Conservation (phyloP, 2,113 vertebrate species). For the Capra hircus region DNA sequence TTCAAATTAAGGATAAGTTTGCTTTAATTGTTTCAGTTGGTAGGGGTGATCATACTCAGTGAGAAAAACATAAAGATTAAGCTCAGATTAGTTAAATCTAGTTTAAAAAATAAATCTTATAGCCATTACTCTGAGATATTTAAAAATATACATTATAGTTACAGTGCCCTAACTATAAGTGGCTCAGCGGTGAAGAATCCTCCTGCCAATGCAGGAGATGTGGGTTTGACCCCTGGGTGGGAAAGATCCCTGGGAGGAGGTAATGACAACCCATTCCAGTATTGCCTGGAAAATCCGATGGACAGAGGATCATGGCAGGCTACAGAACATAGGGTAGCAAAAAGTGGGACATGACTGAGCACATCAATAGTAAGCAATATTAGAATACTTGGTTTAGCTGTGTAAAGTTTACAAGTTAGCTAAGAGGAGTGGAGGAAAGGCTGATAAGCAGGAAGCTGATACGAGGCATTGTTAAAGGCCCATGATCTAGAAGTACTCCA, state of each 20-base stretch:
- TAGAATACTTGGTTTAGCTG: neutral
- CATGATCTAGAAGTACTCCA: neutral
- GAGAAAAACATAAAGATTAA: slow-evolving; percentile 20
- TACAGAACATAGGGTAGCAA: neutral
- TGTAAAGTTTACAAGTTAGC: neutral
- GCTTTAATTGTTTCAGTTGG: slow-evolving; percentile 12
- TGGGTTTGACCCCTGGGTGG: neutral
- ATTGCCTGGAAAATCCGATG: neutral
- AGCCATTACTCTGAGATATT: slow-evolving; percentile 4
- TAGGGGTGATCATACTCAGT: neutral
- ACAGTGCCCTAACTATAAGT: neutral
- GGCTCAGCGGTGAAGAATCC: neutral
- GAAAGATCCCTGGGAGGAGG: neutral
- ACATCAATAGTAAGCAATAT: neutral
- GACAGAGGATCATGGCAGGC: neutral
- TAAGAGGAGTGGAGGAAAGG: neutral
- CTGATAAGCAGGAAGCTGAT: neutral
- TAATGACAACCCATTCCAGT: neutral
- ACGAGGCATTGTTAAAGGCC: neutral
- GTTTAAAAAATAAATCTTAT: slow-evolving; percentile 6
- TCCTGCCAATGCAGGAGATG: neutral
- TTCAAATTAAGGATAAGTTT: slow-evolving; percentile 12
- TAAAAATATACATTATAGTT: neutral
- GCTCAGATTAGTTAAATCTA: slow-evolving; percentile 36
- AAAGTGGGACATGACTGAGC: neutral